Base-by-base conservation (phyloP, 2,113 vertebrate genomes). In the Clupea harengus region DNA sequence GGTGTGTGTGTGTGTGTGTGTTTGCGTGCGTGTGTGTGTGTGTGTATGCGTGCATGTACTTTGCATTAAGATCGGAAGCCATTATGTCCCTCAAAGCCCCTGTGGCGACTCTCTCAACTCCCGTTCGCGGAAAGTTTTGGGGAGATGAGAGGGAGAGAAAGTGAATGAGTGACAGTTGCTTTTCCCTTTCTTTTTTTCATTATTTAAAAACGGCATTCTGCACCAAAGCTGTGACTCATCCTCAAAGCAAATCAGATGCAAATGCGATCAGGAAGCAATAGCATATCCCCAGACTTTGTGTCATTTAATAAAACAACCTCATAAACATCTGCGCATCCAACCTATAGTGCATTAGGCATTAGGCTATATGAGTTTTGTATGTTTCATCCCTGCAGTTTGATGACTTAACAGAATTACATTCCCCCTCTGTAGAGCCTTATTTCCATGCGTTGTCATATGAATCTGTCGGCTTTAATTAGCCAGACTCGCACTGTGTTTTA, bases 221-320 rank as follows among this genome's bases (percentile, higher is more conserved):
- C 52, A 57, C 80, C 82, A 72, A 32, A 86, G 60, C 84, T 80
- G 86, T 87, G 75, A 89, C 83, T 88, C 88, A 86, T 81, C 67
- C 49, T 64, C 7, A 20, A 87, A 83, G 83, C 52, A 83, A 64
- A 82, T 46, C 45, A 80, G 1, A 83, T 85, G 25, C 32, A 81
- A 52, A 84, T 64, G 15, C 81, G 45, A 47, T 80, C 82, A 83
- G 20, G 50, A 45, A 39, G 67, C 67, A 15, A 75, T 75, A 75
- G 83, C 45, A 2, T n/a, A 47, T 45, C 4, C 46, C 25, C 18
- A 57, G 17, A 25, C 64, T 6, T 15, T 75, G 28, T 28, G 28
- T 32, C 28, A 1, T 32, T 32, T 39, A 32, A 75, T 39, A 75
- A 32, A 72, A 28, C 67, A 72, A 72, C 2, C 10, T 32, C 25